Conservation (phyloP, 2,113 vertebrate species). For the Nerophis ophidion region DNA sequence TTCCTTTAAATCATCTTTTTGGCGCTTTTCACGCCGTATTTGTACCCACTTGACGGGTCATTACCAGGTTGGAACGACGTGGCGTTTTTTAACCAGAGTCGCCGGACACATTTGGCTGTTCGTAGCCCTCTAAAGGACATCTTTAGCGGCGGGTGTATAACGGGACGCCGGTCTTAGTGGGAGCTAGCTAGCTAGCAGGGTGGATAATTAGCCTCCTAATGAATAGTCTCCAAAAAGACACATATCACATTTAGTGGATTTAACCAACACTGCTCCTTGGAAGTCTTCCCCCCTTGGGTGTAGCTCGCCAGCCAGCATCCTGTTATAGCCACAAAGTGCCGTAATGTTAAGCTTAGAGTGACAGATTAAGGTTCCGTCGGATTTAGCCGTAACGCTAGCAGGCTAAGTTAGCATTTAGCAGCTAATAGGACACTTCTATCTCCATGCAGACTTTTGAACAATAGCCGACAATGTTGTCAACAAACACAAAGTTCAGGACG, state of each 20-base stretch:
- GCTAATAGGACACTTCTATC: background rate
- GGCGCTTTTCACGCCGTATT: background rate
- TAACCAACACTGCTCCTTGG: background rate
- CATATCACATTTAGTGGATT: background rate
- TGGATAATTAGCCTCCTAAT: slow-evolving; percentile 43
- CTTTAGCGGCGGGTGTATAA: slow-evolving; percentile 43
- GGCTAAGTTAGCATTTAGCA: slow-evolving; percentile 21
- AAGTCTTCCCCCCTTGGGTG: background rate
- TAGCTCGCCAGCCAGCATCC: slow-evolving; percentile 3
- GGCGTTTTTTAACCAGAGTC: background rate
- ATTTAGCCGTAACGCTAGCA: slow-evolving; percentile 54
- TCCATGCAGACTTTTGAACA: background rate
- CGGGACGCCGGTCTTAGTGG: slow-evolving; percentile 58
- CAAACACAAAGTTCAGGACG: background rate
- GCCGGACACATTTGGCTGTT: accelerated
- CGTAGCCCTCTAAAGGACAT: slow-evolving; percentile 6
- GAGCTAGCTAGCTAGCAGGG: slow-evolving; percentile 32
- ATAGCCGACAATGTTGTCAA: background rate
- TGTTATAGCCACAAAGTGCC: slow-evolving; percentile 15
- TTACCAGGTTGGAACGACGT: background rate
- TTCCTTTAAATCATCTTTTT: slow-evolving; percentile 14
- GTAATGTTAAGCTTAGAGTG: slow-evolving; percentile 46
- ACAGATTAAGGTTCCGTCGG: slow-evolving; percentile 61
- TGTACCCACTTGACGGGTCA: accelerated
- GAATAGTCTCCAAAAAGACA: slow-evolving; percentile 3